Base-by-base conservation (phyloP, 92 coral and sea anemone species). In the Zoanthus sansibaricus region DNA sequence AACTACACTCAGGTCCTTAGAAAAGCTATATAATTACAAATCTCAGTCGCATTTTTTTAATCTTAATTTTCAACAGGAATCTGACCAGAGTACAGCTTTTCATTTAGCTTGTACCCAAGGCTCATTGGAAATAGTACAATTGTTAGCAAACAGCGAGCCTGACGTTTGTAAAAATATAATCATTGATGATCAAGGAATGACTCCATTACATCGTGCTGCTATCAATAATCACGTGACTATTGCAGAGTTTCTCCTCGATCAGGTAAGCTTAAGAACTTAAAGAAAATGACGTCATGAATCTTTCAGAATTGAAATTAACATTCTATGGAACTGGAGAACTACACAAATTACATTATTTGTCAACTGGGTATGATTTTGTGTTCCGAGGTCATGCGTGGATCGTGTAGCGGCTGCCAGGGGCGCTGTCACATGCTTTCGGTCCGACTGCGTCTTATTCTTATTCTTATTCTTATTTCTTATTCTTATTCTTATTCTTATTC, bases 101-200 rank as follows among this genome's bases (percentile, higher is more conserved):
- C 98, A 94, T 25, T 54, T 94, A 52, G 98, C 98, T 1, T 93
- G 98, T 64, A 82, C 94, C 9, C 98, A 91, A 42, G 96, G 98
- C 69, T 93, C 98, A 0, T 75, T 93, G 64, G 98, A 94, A 83
- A 94, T 94, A 5, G 98, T 87, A 20, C 98, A 94, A 78, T 67
- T 93, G 64, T 30, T 94, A 15, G 71, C 79, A 11, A 75, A 71
- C 42, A 88, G 89, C 18, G 86, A 82, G 30, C 93, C 30, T 10
- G 98, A 91, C 11, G 51, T 91, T 42, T 93, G 89, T 58, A 84
- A 76, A 66, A 76, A 78, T 11, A 79, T 58, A 46, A 64, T 94
- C 30, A 83, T 84, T 7, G 98, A 94, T 71, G 90, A 89, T 7
- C 94, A 93, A n/a, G 93, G 94, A 10, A 93, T 91, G 95, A 88